A percentile compares a stretch with the other conserved stretches of the same genome.
These are phyloP conservation scores for Drosophila lutescens DNA, from an alignment of 2,888 invertebrate species.

Conservation along the genomic window DNA sequence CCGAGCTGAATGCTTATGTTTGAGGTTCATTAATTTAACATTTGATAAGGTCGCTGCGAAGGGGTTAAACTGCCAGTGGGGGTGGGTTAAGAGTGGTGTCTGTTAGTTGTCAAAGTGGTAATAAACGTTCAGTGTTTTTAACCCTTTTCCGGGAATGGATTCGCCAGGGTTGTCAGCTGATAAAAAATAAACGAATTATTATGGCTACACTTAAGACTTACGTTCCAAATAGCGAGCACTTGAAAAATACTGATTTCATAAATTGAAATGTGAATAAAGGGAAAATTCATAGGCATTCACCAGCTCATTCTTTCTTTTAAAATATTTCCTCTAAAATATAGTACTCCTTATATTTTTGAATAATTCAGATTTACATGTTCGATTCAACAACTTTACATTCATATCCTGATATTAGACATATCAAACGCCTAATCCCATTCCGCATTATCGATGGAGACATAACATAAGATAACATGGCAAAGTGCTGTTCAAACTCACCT, in stretches of 20 bases:
- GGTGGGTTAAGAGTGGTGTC: conserved; percentile 19
- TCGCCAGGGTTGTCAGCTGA: conserved; percentile 58
- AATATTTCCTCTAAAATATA: no score
- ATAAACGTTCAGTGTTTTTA: conserved; percentile 56
- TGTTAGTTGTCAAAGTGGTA: conserved; percentile 54
- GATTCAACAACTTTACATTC: conserved; percentile 1
- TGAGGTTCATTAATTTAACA: conserved; percentile 74
- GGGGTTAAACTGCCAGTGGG: conserved; percentile 29
- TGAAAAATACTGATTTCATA: no score
- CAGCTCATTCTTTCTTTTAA: no score
- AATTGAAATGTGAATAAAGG: no score
- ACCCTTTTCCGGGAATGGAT: conserved; percentile 58
- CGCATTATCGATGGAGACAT: conserved; percentile 26
- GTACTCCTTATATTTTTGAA: no score
- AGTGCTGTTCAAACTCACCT: conserved; percentile 52
- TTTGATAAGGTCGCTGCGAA: conserved; percentile 64
- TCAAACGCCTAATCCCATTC: conserved; percentile 23
- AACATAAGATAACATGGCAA: conserved; percentile 28
- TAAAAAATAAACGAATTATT: conserved; percentile 2
- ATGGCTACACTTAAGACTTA: not conserved
- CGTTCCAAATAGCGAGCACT: not conserved
- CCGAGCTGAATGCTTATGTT: conserved; percentile 47
- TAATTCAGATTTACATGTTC: not conserved
- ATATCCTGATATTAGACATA: conserved; percentile 3
- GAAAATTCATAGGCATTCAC: no score